phyloP scores from a whole-genome alignment of 2,113 vertebrate species.

The Psilopsiagon aymara region DNA sequence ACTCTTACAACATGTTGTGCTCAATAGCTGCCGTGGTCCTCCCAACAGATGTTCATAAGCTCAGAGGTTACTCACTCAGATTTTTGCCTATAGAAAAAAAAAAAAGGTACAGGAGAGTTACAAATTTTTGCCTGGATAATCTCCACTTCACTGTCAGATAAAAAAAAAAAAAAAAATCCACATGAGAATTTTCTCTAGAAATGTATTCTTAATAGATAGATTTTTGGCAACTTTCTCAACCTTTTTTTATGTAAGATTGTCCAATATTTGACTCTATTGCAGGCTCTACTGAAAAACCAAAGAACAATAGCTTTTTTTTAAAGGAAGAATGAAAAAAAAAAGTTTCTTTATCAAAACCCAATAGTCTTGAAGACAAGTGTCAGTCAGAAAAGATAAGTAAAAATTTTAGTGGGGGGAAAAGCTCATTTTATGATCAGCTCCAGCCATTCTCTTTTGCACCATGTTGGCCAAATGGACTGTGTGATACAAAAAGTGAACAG shows the following conservation, averaged over 20 bases:
- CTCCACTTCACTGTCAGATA: background rate
- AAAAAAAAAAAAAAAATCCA: background rate
- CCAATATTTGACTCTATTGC: background rate
- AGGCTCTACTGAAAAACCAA: background rate
- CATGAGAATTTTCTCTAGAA: background rate
- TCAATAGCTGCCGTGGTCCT: background rate
- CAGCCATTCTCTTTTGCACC: conserved; percentile 21
- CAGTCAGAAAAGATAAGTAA: background rate
- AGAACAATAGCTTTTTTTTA: background rate
- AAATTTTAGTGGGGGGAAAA: background rate
- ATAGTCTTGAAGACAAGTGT: background rate
- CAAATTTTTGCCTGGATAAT: background rate
- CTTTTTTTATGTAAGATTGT: background rate
- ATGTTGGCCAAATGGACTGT: conserved; percentile 14
- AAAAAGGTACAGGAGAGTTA: background rate
- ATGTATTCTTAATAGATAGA: background rate
- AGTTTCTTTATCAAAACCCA: background rate
- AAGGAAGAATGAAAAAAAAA: background rate
- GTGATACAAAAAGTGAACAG: conserved; percentile 32
- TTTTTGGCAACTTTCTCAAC: background rate
- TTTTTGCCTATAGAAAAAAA: background rate
- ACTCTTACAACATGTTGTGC: background rate
- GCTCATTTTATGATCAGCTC: background rate
- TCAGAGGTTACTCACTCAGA: background rate
- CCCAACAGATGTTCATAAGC: background rate